Evolutionary conservation across 2,888 invertebrate genomes (phyloP).

Genomic region (Tipula unca): DNA sequence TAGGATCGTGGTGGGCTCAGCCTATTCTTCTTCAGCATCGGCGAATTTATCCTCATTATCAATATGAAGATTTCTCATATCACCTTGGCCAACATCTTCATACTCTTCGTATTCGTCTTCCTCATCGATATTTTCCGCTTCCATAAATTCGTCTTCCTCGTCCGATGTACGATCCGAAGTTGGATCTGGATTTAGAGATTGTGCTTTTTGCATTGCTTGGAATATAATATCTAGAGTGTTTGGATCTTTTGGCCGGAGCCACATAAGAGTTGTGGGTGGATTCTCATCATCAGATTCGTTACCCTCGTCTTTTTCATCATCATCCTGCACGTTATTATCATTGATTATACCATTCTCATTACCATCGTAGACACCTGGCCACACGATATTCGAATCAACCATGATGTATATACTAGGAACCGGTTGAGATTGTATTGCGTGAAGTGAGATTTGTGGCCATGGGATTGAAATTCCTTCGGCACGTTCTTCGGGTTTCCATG

Average conservation of each 20-base stretch:
- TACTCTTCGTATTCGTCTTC: slow-evolving; percentile 25
- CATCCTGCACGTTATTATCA: not conserved
- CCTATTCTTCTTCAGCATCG: slow-evolving; percentile 19
- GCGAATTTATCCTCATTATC: slow-evolving; percentile 20
- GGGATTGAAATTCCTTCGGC: slow-evolving; percentile 37
- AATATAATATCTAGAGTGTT: not conserved
- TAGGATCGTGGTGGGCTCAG: not conserved
- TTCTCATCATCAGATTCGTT: not conserved
- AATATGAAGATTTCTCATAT: slow-evolving; percentile 34
- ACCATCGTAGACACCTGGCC: slow-evolving; percentile 35
- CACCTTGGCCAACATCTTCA: slow-evolving; percentile 30
- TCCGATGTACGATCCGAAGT: slow-evolving; percentile 44
- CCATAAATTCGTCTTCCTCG: slow-evolving; percentile 33
- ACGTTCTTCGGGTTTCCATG: slow-evolving; percentile 36
- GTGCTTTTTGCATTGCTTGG: slow-evolving; percentile 65
- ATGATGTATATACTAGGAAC: slow-evolving; percentile 27
- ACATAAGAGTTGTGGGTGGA: not conserved
- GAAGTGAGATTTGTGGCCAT: slow-evolving; percentile 39
- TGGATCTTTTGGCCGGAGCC: slow-evolving; percentile 15
- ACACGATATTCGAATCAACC: slow-evolving; percentile 36
- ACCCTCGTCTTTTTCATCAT: slow-evolving; percentile 15
- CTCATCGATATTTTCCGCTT: slow-evolving; percentile 28
- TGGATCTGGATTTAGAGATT: slow-evolving; percentile 72
- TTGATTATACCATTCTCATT: not conserved
- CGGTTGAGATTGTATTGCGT: slow-evolving; percentile 33